Evolutionary conservation across 2,113 vertebrate species (phyloP).

Genomic region (Genyomyrus donnyi): DNA sequence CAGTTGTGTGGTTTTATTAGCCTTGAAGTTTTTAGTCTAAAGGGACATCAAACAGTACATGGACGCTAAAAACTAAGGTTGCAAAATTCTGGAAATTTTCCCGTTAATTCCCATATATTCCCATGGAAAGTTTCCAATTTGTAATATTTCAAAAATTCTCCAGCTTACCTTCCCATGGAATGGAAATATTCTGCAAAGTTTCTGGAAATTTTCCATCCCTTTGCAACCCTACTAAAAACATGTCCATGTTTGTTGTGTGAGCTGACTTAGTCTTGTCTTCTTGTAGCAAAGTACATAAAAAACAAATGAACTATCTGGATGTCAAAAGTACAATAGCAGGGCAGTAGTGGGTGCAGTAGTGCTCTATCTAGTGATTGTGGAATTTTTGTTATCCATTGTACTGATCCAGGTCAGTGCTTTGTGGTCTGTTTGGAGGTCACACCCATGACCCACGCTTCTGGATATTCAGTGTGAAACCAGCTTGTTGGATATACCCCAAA

Average conservation of each 20-base stretch:
- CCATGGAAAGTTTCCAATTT: too few species aligned
- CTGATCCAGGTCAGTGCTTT: neutral
- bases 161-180: too few species aligned
- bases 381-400: neutral
- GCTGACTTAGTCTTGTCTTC: neutral
- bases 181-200: too few species aligned
- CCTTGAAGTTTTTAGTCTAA: neutral
- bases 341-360: neutral
- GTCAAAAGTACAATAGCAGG: neutral
- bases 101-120: too few species aligned
- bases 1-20: neutral
- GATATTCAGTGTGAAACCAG: neutral
- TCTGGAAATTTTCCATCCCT: too few species aligned
- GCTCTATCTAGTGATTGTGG: neutral
- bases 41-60: neutral
- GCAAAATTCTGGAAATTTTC: too few species aligned
- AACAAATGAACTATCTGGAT: neutral
- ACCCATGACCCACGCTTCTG: neutral
- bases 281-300: neutral
- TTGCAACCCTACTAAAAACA: too few species aligned
- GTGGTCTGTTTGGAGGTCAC: neutral
- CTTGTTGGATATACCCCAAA: neutral
- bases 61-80: neutral
- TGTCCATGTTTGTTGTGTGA: neutral
- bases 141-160: too few species aligned